Percentiles rank a stretch among this genome's conserved stretches.
These are phyloP conservation scores for Balanococcus diminutus DNA, from an alignment of 2,888 invertebrate species.

Conservation along the genomic window DNA sequence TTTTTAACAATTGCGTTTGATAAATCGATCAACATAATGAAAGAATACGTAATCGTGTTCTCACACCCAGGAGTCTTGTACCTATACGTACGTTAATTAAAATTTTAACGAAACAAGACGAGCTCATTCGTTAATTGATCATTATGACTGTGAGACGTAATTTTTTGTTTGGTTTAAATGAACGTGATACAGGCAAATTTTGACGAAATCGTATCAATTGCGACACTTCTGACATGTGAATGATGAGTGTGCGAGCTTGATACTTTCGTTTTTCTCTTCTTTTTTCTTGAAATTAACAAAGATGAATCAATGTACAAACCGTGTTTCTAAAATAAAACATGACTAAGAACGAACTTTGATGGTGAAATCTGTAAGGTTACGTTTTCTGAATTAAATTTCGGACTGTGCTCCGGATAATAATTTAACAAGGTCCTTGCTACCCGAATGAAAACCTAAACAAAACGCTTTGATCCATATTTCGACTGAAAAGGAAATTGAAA, in stretches of 20 bases:
- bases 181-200: not conserved
- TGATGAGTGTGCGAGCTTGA: not conserved
- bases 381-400: not conserved
- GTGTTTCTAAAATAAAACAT: not conserved
- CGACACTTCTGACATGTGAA: not conserved
- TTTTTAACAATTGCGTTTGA: not conserved
- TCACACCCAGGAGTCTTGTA: not conserved
- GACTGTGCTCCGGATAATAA: too few relatives aligned
- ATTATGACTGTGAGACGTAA: slow-evolving; percentile 14
- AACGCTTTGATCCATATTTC: too few relatives aligned
- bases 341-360: not conserved
- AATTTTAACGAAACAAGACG: not conserved
- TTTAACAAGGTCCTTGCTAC: too few relatives aligned
- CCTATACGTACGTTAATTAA: not conserved
- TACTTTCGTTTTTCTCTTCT: not conserved
- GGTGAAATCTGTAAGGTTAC: not conserved
- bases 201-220: slow-evolving; percentile 1
- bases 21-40: not conserved
- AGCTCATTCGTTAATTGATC: not conserved
- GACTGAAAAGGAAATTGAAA: too few relatives aligned
- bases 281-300: not conserved
- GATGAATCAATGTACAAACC: not conserved
- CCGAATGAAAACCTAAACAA: too few relatives aligned
- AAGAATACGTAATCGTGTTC: slow-evolving; percentile 2
- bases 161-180: not conserved